Evolutionary conservation across 2,113 vertebrate species (phyloP), one percentile per base, ranked within the genome.

Genomic region (Orycteropus afer): DNA sequence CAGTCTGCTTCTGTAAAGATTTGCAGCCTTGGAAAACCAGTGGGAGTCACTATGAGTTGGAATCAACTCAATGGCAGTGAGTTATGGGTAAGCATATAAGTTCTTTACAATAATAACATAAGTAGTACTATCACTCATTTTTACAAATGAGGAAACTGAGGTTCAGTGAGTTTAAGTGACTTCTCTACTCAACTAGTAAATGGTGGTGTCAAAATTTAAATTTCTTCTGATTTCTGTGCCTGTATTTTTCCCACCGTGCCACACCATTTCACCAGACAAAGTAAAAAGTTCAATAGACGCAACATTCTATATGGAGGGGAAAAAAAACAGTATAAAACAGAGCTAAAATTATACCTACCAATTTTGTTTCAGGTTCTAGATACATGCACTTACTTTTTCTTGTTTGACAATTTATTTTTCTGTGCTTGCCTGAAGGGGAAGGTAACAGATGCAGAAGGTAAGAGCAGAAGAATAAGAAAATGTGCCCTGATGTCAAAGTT

Each of bases 401-500:
- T 86, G 34, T 53, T 84, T 95, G 42, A 53, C 2, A 7, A 53
- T 53, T 96, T 96, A 63, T 90, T 90, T n/a, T 95, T 96, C 92
- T 79, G n/a, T 83, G 82, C 53, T 90, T 82, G 42, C 63, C 67
- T 91, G 47, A 81, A 61, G 91, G 34, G 92, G 55, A 95, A 89
- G 79, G 79, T 74, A 93, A 78, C 95, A 95, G 65, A 95, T 80
- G 45, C 25, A 76, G 79, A 91, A 15, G 69, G 69, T 88, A 73
- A 90, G 63, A 97, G 47, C 71, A 77, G 83, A 94, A 91, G 82
- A 51, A 85, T 95, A 95, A 80, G 59, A 88, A 87, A 89, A 82
- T 73, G 65, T 86, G 63, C 71, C 61, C 74, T 83, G 74, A 79
- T 86, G 79, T 57, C 86, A 90, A 91, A 90, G 83, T 73, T 59